These are phyloP conservation scores for Lepus oiostolus DNA, from an alignment of 2,797 vertebrate species.

Conservation along the genomic window DNA sequence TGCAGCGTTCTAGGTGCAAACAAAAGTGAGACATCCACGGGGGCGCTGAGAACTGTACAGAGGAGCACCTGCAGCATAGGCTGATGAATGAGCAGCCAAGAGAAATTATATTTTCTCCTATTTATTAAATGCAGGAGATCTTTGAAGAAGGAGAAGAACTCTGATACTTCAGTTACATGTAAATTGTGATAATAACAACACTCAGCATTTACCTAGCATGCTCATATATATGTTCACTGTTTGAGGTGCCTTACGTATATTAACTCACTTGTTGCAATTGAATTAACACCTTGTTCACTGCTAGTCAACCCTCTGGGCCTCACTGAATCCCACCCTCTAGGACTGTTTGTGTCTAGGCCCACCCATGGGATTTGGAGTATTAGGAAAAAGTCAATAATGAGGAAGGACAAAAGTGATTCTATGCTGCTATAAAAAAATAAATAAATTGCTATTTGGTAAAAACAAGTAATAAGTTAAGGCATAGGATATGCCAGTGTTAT, in stretches of 20 bases:
- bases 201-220: not conserved
- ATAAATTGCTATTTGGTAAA: not conserved
- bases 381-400: conserved; percentile 23
- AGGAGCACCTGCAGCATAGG: not conserved
- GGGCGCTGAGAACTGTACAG: not conserved
- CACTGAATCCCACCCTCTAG: not conserved
- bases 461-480: not conserved
- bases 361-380: not conserved
- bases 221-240: not conserved
- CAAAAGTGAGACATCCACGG: not conserved
- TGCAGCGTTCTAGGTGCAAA: not conserved
- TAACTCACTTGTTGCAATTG: not conserved
- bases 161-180: not conserved
- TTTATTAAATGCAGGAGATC: not conserved
- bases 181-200: not conserved
- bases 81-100: not conserved
- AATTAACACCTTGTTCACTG: not conserved
- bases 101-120: not conserved
- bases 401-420: not conserved
- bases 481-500: not conserved
- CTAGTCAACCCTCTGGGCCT: not conserved
- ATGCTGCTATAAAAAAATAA: not conserved
- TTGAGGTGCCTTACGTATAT: not conserved
- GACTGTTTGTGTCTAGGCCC: not conserved
- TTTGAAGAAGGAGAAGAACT: not conserved